A percentile compares a stretch with the other conserved stretches of the same genome.
phyloP scores from a whole-genome alignment of 2,113 vertebrate species.

The Gracilinanus agilis region DNA sequence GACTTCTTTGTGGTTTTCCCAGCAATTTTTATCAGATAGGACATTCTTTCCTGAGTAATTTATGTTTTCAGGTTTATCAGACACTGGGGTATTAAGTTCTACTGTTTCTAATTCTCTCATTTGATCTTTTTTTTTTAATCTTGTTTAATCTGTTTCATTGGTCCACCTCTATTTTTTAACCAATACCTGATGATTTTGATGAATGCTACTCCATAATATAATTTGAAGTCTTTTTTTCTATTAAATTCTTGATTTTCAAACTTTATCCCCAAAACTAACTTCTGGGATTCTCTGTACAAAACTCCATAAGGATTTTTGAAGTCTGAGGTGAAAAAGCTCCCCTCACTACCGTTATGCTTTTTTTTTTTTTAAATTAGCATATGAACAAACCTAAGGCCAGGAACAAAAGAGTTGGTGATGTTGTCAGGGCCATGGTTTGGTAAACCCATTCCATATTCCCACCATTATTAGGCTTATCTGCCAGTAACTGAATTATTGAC shows the following conservation, averaged over 20 bases:
- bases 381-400: not conserved
- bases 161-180: not conserved
- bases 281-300: not conserved
- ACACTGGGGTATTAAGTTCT: not conserved
- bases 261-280: not conserved
- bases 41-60: not conserved
- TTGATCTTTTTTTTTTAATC: no score
- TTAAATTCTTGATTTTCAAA: not conserved
- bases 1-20: not conserved
- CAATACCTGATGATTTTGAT: not conserved
- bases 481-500: not conserved
- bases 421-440: not conserved
- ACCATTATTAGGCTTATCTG: not conserved
- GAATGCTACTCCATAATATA: not conserved
- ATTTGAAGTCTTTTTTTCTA: not conserved
- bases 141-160: not conserved
- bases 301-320: not conserved
- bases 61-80: not conserved
- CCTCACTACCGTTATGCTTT: not conserved
- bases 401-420: not conserved
- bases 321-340: not conserved
- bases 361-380: not conserved
- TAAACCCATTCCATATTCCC: not conserved
- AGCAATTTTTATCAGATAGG: not conserved
- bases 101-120: not conserved